Conservation (phyloP, 1,140 invertebrate genomes). For the Aethina tumida region DNA sequence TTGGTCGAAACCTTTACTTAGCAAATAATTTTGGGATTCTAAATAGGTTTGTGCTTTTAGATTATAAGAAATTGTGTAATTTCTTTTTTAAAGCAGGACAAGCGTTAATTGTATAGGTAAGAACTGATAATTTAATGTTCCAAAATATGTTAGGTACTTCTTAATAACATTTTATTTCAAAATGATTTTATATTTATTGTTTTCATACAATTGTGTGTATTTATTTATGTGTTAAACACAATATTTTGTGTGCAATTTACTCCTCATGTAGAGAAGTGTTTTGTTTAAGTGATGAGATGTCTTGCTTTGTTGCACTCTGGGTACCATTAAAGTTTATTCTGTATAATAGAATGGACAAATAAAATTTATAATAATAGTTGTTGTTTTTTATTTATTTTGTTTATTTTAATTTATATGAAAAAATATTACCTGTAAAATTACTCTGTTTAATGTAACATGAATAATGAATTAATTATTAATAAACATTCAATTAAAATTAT, state of each 20-base stretch:
- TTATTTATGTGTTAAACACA: constrained; percentile 12
- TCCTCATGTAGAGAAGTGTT: constrained; percentile 14
- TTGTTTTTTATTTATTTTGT: no score
- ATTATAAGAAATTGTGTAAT: background rate
- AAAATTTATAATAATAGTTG: no score
- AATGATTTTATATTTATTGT: constrained; percentile 19
- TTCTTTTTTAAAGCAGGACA: constrained; percentile 1
- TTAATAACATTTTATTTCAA: constrained; percentile 14
- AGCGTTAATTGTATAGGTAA: background rate
- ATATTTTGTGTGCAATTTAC: constrained; percentile 18
- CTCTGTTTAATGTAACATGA: no score
- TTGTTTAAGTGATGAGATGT: constrained; percentile 16
- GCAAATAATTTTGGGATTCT: constrained; percentile 2
- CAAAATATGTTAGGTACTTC: constrained; percentile 12
- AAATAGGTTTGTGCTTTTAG: background rate
- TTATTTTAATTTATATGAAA: no score
- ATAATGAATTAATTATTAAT: no score
- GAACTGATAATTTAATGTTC: constrained; percentile 7
- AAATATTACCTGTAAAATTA: no score
- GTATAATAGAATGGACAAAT: no score
- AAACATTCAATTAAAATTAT: no score
- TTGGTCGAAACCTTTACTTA: no score
- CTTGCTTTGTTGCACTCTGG: constrained; percentile 20
- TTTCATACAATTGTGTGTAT: constrained; percentile 21
- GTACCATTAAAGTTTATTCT: constrained; percentile 18